phyloP scores from a whole-genome alignment of 2,888 invertebrate genomes.

The Eristalis tenax region DNA sequence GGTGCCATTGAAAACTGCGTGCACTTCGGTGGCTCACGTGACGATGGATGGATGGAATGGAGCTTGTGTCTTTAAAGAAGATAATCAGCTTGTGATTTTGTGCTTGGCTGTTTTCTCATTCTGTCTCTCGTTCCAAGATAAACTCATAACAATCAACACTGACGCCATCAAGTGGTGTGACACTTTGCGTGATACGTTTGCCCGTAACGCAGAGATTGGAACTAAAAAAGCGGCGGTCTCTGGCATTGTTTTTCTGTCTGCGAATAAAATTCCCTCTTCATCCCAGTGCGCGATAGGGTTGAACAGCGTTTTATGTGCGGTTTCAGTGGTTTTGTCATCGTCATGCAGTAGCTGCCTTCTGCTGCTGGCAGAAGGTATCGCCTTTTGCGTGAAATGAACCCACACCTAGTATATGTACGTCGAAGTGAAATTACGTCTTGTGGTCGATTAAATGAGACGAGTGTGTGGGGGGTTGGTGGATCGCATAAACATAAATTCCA shows the following conservation, averaged over 20 bases:
- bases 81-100: conserved; percentile 15
- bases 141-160: conserved; percentile 35
- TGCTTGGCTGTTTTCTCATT: not conserved
- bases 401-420: conserved; percentile 21
- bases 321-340: conserved; percentile 51
- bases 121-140: not conserved
- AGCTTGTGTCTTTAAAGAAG: not conserved
- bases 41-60: not conserved
- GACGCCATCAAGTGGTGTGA: conserved; percentile 15
- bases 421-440: conserved; percentile 70
- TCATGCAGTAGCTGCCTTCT: conserved; percentile 50
- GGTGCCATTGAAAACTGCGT: not conserved
- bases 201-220: conserved; percentile 45
- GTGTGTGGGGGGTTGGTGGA: conserved; percentile 37
- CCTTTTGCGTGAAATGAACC: conserved; percentile 44
- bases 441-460: conserved; percentile 65
- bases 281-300: conserved; percentile 41
- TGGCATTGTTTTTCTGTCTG: conserved; percentile 10
- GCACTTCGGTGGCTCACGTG: not conserved
- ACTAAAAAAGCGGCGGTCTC: conserved; percentile 29
- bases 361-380: conserved; percentile 44
- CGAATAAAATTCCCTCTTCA: conserved; percentile 42
- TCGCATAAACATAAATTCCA: conserved; percentile 55
- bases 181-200: conserved; percentile 40
- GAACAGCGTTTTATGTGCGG: conserved; percentile 40